Percentiles rank a stretch among this genome's conserved stretches.
phyloP scores from a whole-genome alignment of 2,113 vertebrate genomes.

The Tachuris rubrigastra region DNA sequence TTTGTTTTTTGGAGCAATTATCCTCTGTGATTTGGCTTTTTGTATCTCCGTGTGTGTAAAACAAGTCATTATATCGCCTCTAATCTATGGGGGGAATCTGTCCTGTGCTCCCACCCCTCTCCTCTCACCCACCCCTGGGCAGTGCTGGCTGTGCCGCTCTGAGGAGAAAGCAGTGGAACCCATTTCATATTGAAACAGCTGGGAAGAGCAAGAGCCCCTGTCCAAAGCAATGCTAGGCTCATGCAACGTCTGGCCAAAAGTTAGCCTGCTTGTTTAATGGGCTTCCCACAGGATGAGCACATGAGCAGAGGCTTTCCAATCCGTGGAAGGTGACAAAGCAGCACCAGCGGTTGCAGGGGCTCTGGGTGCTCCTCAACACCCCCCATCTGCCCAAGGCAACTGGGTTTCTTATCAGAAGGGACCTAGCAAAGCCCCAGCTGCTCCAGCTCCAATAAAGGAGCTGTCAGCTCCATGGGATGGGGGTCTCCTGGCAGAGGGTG shows the following conservation, averaged over 20 bases:
- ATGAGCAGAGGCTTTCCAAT: not conserved
- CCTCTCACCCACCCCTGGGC: not conserved
- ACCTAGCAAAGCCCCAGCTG: not conserved
- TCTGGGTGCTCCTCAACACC: not conserved
- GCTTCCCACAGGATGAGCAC: not conserved
- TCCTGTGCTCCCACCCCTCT: not conserved
- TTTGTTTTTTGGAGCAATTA: conserved; percentile 52
- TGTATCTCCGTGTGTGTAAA: not conserved
- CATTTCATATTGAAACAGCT: not conserved
- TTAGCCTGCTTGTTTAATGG: not conserved
- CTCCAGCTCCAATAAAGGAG: not conserved
- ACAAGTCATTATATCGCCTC: not conserved
- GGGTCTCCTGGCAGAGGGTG: not conserved
- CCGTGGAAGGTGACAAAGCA: fast-evolving
- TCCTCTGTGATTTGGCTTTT: not conserved
- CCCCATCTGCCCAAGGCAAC: not conserved
- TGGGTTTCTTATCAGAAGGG: not conserved
- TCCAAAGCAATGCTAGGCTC: not conserved
- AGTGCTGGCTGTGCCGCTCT: not conserved
- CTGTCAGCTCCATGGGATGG: not conserved
- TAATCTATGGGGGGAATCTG: fast-evolving
- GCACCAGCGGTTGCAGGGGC: fast-evolving
- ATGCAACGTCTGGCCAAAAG: not conserved
- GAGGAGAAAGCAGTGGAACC: not conserved
- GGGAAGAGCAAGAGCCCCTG: not conserved